A percentile compares a stretch with the other conserved stretches of the same genome.
Evolutionary conservation across 1,140 invertebrate species (phyloP).

Genomic region (Scaptomyza graminum): DNA sequence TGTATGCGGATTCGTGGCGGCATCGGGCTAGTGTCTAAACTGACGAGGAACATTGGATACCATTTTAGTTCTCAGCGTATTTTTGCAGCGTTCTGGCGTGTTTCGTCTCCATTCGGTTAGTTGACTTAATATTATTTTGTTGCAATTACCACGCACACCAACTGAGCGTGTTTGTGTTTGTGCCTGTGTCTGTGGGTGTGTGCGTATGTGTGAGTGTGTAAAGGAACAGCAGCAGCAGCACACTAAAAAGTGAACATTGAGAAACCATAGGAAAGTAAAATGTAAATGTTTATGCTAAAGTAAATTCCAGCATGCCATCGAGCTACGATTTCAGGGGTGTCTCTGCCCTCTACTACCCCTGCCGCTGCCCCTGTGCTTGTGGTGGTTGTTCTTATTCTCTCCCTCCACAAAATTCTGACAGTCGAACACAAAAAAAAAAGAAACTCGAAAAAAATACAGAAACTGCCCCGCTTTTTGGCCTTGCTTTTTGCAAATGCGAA

Average conservation of each 20-base stretch:
- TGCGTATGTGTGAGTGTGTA: constrained; percentile 24
- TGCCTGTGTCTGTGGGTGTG: neutral
- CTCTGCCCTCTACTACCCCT: constrained; percentile 7
- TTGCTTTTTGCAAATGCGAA: constrained; percentile 50
- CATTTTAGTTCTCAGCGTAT: constrained; percentile 61
- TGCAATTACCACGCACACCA: constrained; percentile 29
- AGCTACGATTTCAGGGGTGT: constrained; percentile 56
- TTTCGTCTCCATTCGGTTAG: constrained; percentile 37
- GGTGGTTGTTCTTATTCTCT: constrained; percentile 45
- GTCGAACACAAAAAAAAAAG: constrained; percentile 54
- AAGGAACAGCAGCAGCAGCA: constrained; percentile 5
- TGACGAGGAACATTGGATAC: constrained; percentile 24
- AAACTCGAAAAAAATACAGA: constrained; percentile 12
- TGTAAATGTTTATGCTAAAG: constrained; percentile 71
- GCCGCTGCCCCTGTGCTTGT: constrained; percentile 6
- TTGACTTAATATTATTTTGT: constrained; percentile 29
- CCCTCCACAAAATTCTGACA: constrained; percentile 39
- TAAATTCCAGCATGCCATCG: constrained; percentile 66
- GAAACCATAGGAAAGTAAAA: constrained; percentile 73
- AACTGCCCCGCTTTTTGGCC: constrained; percentile 31
- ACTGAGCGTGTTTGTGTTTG: constrained; percentile 5
- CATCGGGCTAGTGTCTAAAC: constrained; percentile 29
- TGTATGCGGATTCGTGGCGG: neutral
- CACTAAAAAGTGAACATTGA: constrained; percentile 37
- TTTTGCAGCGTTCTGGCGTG: constrained; percentile 54